Evolutionary conservation across 2,888 invertebrate species (phyloP), one percentile per base, ranked within the genome.

Genomic region (Leptopilina drosophilae): DNA sequence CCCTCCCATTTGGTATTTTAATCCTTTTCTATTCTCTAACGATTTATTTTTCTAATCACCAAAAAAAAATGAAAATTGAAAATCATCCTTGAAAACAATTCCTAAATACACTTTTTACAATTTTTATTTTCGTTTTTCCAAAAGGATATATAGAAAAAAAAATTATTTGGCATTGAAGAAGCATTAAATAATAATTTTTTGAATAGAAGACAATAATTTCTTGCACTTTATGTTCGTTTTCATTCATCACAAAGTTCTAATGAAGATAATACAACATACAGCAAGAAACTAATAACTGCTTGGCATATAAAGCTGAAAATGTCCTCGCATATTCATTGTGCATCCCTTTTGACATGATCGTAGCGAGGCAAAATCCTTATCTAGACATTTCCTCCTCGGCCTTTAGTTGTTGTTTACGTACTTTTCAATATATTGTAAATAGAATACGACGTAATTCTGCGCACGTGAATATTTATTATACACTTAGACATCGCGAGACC

Each of bases 241-340:
- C 15, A 77, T 64, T 62, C 20, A 15, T 62, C 62, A 62, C 62
- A 62, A 15, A 20, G 42, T 15, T 15, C 9, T 62, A 62, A 62
- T 15, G 20, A 62, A 15, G 9, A 62, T 9, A 33, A 33, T 33
- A 33, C 5, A 33, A 33, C 33, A 62, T n/a, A 67, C 49, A 42
- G 66, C 20, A 67, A 67, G 67, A 67, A 73, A 73, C 53, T 56
- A 75, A 46, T 82, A 67, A 86, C 84, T 84, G 88, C 84, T 86
- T 84, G 85, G 87, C 87, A 82, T 76, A 15, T 62, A 49, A 81
- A 87, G 83, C 83, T 86, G 80, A 85, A 84, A 49, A 87, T 87
- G 84, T 90, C 88, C 88, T 91, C 90, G 91, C 91, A 91, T 91
- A 91, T 89, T 91, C 91, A 91, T 91, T 91, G 91, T 91, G 91